Evolutionary conservation across 2,113 vertebrate species (phyloP), one percentile per base, ranked within the genome.

Genomic region (Manacus vitellinus): DNA sequence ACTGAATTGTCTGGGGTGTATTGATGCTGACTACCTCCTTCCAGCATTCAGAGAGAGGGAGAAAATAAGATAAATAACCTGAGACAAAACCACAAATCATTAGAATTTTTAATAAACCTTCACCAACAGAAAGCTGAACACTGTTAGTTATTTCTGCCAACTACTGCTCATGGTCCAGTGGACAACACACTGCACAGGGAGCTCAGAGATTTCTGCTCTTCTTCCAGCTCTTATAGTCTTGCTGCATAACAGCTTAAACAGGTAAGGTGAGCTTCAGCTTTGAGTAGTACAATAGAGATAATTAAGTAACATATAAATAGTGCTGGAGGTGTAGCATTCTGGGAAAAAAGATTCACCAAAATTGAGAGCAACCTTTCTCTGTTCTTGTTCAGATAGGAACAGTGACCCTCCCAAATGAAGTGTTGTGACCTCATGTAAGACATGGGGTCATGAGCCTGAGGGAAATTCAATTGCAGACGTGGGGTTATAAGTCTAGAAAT

Each of bases 21-120:
- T 97, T 97, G 95, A 97, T 94, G 89, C 85, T 96, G 92, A 92
- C 90, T 96, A 95, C 94, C 95, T 95, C 91, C 89, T 94, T 94
- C 94, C 44, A 94, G 59, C 65, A 73, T 70, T 82, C 80, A 58
- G 52, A 77, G 22, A 46, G 52, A 80, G 44, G 70, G 44, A 78
- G 28, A 93, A 85, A 94, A 92, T 59, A 94, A 94, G 94, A 96
- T 54, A 96, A 96, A 97, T 82, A 96, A 95, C 91, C 75, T 92
- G 82, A 94, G 87, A 96, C 55, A 85, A 95, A 96, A 85, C 0
- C 88, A 95, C 87, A 96, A 92, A 96, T 94, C 88, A 97, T 97
- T 96, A 94, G 81, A 96, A 94, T 94, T 95, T 97, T 97, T 97
- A 96, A 94, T 95, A 94, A 94, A 85, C 81, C 47, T 88, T 94